Evolutionary conservation across 2,113 vertebrate species (phyloP).

Genomic region (Melierax canorus): DNA sequence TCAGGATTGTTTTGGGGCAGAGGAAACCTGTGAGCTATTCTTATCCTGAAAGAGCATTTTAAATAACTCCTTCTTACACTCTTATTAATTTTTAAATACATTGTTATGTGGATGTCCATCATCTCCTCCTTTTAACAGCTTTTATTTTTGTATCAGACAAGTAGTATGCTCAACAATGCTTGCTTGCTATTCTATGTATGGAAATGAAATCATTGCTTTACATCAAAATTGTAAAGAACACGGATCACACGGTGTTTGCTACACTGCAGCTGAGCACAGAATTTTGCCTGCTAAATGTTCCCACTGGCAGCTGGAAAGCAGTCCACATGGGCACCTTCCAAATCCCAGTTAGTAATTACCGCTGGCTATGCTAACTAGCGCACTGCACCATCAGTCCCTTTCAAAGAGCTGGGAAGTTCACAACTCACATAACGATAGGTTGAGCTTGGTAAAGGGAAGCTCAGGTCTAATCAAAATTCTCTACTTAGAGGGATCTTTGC

Average conservation of each 20-base stretch:
- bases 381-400: background rate
- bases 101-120: background rate
- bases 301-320: background rate
- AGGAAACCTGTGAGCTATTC: conserved; percentile 6
- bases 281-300: background rate
- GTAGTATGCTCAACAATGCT: background rate
- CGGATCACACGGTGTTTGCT: background rate
- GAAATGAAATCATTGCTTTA: background rate
- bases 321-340: background rate
- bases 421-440: rapidly evolving
- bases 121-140: background rate
- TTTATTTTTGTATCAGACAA: background rate
- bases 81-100: conserved; percentile 25
- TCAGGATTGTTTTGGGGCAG: background rate
- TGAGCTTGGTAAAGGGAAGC: background rate
- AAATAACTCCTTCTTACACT: background rate
- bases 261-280: background rate
- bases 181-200: background rate
- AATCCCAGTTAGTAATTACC: background rate
- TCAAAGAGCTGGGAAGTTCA: background rate
- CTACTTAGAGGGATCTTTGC: background rate
- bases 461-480: background rate
- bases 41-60: background rate
- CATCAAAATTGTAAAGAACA: background rate
- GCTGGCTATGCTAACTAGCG: rapidly evolving